phyloP scores from a whole-genome alignment of 2,797 vertebrate genomes.

The Buphagus erythrorhynchus region DNA sequence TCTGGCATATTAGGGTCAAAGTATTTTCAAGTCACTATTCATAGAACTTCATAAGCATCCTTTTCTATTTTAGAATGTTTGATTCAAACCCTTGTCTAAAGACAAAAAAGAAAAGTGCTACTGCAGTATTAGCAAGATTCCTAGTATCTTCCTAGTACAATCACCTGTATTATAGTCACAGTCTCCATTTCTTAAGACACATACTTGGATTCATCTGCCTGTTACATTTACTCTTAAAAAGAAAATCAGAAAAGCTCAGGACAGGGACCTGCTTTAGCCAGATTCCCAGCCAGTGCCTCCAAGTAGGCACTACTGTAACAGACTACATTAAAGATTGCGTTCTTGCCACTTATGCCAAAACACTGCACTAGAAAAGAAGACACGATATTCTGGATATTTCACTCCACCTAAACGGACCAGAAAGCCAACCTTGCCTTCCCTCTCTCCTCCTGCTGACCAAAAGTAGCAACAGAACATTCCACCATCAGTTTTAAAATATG shows the following conservation, averaged over 20 bases:
- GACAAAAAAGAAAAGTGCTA: background rate
- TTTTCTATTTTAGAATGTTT: slow-evolving; percentile 3
- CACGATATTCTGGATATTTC: background rate
- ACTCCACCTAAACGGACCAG: background rate
- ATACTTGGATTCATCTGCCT: background rate
- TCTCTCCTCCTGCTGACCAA: background rate
- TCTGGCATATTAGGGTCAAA: slow-evolving; percentile 38
- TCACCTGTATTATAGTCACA: background rate
- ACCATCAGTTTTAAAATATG: background rate
- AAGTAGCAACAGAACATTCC: background rate
- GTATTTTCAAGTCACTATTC: slow-evolving; percentile 11
- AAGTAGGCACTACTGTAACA: background rate
- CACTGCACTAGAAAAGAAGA: background rate
- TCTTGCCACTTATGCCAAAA: background rate
- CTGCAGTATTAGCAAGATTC: background rate
- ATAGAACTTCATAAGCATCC: background rate
- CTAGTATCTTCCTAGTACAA: background rate
- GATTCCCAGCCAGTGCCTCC: background rate
- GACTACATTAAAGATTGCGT: background rate
- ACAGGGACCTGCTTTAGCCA: background rate
- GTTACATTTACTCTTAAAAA: background rate
- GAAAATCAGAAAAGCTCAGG: background rate
- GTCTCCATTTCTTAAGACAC: background rate
- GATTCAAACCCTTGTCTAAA: background rate
- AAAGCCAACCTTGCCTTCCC: background rate